phyloP scores from a whole-genome alignment of 2,797 vertebrate species.

The Acipenser ruthenus region DNA sequence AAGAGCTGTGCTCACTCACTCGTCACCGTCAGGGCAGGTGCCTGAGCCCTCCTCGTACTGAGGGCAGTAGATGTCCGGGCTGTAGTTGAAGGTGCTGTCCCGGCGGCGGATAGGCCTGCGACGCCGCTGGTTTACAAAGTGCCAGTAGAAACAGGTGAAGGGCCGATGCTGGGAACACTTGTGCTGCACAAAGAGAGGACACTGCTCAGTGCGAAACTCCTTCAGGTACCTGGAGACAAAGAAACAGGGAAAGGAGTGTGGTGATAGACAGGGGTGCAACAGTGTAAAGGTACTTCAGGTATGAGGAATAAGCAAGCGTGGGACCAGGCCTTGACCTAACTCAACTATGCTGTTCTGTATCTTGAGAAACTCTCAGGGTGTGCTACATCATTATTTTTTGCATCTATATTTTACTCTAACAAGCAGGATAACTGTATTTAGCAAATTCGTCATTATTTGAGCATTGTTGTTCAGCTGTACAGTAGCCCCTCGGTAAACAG shows the following conservation, averaged over 20 bases:
- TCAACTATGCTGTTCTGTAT: no score
- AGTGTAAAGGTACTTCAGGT: background rate
- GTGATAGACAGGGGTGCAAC: background rate
- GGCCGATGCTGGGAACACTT: constrained; percentile 96
- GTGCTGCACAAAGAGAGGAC: constrained; percentile 93
- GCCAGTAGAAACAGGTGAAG: constrained; percentile 98
- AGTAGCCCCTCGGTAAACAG: no score
- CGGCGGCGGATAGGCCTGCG: constrained; percentile 86
- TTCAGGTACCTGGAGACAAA: constrained; percentile 81
- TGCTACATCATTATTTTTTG: no score
- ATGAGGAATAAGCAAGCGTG: no score
- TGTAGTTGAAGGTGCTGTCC: constrained; percentile 96
- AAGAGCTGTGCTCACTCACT: constrained; percentile 66
- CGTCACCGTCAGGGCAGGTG: constrained; percentile 91
- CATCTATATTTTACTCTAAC: no score
- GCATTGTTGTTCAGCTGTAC: no score
- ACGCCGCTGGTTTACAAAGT: constrained; percentile 94
- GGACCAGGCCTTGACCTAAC: no score
- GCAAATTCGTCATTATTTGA: no score
- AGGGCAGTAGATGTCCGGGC: constrained; percentile 95
- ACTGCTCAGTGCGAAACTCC: constrained; percentile 97
- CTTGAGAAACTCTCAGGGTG: no score
- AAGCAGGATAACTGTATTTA: no score
- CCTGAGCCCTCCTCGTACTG: constrained; percentile 95
- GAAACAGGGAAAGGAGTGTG: background rate